phyloP scores from a whole-genome alignment of 2,113 vertebrate species.

The Silurus asotus region DNA sequence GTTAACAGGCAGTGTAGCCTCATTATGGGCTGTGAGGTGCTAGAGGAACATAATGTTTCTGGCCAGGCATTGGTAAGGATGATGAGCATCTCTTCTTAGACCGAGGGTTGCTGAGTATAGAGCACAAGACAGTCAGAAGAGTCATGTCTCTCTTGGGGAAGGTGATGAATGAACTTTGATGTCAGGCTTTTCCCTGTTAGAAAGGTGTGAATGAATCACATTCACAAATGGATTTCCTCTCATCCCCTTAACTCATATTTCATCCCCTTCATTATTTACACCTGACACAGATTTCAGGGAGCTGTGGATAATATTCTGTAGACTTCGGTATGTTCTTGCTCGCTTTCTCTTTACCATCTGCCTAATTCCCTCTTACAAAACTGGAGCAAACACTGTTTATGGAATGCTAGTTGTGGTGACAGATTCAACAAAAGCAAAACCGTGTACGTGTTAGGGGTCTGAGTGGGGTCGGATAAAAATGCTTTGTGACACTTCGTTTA shows the following conservation, averaged over 20 bases:
- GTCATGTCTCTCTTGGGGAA: conserved; percentile 18
- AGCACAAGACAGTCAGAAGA: conserved; percentile 26
- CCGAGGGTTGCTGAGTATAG: background rate
- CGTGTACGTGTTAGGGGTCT: conserved; percentile 20
- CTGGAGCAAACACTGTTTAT: background rate
- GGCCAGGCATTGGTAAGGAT: conserved; percentile 28
- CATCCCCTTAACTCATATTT: conserved; percentile 23
- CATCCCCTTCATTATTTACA: conserved; percentile 45
- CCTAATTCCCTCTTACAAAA: background rate
- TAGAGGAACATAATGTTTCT: conserved; percentile 28
- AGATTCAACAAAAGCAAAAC: background rate
- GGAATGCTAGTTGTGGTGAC: background rate
- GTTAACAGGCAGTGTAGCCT: conserved; percentile 43
- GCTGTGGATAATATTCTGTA: background rate
- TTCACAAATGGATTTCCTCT: conserved; percentile 41
- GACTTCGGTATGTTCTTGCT: background rate
- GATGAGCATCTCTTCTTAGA: background rate
- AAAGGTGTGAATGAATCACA: conserved; percentile 47
- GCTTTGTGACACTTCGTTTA: conserved; percentile 30
- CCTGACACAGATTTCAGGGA: conserved; percentile 25
- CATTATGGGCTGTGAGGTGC: conserved; percentile 46
- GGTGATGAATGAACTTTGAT: conserved; percentile 39
- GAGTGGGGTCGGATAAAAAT: conserved; percentile 49
- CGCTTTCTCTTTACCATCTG: background rate
- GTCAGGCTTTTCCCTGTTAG: conserved; percentile 28